Percentiles rank a stretch among this genome's conserved stretches.
Conservation (phyloP, 2,113 vertebrate genomes). For the Peromyscus maniculatus region DNA sequence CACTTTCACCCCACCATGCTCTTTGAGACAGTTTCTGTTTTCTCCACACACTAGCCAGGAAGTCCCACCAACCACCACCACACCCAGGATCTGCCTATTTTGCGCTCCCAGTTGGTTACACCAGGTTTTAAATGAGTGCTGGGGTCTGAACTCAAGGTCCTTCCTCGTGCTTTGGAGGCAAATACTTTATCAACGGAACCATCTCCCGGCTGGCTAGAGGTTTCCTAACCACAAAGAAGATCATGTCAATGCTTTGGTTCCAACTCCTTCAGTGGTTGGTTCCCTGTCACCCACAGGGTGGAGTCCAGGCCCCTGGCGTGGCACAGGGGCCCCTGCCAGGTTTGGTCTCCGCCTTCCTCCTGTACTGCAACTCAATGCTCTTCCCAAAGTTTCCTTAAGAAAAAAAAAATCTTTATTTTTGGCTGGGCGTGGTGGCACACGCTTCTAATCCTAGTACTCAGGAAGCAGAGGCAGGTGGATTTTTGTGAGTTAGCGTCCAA, state of each 20-base stretch:
- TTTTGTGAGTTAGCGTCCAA: neutral
- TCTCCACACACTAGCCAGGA: neutral
- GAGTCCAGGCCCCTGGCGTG: neutral
- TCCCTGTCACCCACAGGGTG: neutral
- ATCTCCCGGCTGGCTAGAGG: neutral
- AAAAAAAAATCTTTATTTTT: neutral
- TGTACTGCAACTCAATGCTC: neutral
- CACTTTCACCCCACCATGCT: too few relatives aligned
- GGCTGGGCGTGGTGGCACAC: neutral
- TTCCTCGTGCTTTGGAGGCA: neutral
- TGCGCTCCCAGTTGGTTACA: too few relatives aligned
- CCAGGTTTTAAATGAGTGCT: neutral
- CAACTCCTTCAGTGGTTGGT: neutral
- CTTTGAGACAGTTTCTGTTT: neutral
- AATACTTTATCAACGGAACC: neutral
- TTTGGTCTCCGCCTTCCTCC: neutral
- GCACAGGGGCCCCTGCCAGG: neutral
- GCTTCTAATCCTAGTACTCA: neutral
- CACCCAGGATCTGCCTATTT: too few relatives aligned
- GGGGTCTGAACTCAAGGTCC: neutral
- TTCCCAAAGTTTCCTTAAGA: neutral
- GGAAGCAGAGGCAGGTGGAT: neutral
- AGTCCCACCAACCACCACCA: rapidly evolving
- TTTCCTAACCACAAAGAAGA: conserved; percentile 19
- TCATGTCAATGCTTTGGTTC: neutral